Evolutionary conservation across 2,797 vertebrate species (phyloP), one percentile per base, ranked within the genome.

Genomic region (Coreius guichenoti): DNA sequence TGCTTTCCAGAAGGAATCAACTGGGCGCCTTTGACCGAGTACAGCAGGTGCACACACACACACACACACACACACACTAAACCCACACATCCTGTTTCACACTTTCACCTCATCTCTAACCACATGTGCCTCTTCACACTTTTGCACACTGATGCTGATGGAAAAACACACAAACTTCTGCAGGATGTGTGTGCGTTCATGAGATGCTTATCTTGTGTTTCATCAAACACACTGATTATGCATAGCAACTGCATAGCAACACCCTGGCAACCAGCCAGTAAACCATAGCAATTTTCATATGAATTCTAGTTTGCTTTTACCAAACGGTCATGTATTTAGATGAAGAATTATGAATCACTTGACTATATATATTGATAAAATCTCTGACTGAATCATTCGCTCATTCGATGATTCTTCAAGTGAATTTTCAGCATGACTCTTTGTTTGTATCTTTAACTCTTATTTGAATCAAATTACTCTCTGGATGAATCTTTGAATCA

Each of bases 1-100:
- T 99, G 97, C 92, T 99, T 99, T 89, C 98, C 98, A 0, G 97
- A 99, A 0, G 97, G 97, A 63, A 97, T 97, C 80, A 96, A 92
- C 92, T 97, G 97, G 96, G 95, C 92, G 1, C 95, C 97, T 0
- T 54, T 97, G 83, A 96, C 96, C 0, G 95, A 98, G 58, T 98
- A 97, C 89, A 93, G 92, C 92, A 99, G 98, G 97, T 98, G 39
- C 82, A 96, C 84, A 95, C 77, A 93, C 93, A 0, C 93, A 36
- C 61, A 19, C 36, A 26, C 58, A 45, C n/a, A 19, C 82, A 39
- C 43, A 19, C 51, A 70, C 17, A 36, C 72, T 9, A 21, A 54
- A 49, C 68, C 56, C 56, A 23, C 58, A 29, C n/a, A 68, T 26
- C 9, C 26, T 23, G 43, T 33, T 21, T 6, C 21, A 80, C 45